Conservation (phyloP, 2,888 invertebrate genomes). For the Drosophila nigritarsus region DNA sequence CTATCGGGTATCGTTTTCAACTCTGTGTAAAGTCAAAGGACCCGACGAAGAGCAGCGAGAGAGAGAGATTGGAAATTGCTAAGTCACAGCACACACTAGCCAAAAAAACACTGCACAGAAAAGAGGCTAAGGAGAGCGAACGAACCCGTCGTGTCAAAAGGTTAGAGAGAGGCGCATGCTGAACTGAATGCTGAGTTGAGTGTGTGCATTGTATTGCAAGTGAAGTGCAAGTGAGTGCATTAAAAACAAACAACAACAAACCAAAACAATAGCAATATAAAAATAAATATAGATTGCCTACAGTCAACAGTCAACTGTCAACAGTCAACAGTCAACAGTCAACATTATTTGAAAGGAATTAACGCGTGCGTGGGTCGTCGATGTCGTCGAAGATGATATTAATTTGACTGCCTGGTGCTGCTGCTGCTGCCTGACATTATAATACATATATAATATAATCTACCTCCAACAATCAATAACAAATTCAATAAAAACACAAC, state of each 20-base stretch:
- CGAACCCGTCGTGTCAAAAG: constrained; percentile 25
- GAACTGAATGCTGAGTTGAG: no score
- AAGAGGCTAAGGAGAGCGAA: constrained; percentile 25
- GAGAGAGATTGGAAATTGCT: constrained; percentile 49
- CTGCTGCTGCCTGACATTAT: constrained; percentile 23
- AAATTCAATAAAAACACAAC: constrained; percentile 12
- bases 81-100: constrained; percentile 41
- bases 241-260: constrained; percentile 15
- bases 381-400: constrained; percentile 12
- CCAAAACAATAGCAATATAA: constrained; percentile 2
- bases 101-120: constrained; percentile 31
- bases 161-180: constrained; percentile 53
- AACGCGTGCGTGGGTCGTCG: constrained; percentile 15
- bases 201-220: constrained; percentile 8
- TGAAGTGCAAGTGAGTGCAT: constrained; percentile 36
- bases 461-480: constrained; percentile 60
- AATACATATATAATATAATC: constrained; percentile 50
- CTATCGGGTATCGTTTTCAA: constrained; percentile 27
- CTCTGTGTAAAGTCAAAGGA: constrained; percentile 42
- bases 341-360: constrained; percentile 3
- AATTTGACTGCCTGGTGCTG: constrained; percentile 33
- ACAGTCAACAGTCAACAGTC: neutral
- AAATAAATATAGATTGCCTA: neutral
- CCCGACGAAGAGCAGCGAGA: neutral
- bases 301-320: neutral